phyloP scores from a whole-genome alignment of 2,113 vertebrate genomes.

The Sula dactylatra region DNA sequence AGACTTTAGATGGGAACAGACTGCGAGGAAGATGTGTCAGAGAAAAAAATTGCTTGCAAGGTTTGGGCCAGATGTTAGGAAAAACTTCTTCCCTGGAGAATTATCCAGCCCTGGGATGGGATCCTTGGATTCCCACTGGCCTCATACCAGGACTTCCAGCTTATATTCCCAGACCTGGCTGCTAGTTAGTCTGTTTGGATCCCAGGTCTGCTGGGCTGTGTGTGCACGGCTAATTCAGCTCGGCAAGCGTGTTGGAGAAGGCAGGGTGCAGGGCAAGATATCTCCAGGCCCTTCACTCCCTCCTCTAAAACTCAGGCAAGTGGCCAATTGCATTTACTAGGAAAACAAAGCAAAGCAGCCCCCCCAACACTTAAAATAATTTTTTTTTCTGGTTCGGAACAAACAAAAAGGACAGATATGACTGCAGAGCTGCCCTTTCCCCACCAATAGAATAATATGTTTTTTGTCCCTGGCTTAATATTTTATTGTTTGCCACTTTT shows the following conservation, averaged over 20 bases:
- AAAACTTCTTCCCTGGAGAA: background rate
- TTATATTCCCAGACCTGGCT: background rate
- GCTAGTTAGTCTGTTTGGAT: background rate
- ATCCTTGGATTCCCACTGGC: background rate
- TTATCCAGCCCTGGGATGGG: background rate
- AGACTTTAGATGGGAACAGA: background rate
- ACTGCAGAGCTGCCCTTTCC: background rate
- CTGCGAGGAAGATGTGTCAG: background rate
- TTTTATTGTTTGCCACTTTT: background rate
- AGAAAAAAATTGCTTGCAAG: background rate
- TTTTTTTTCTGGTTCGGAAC: background rate
- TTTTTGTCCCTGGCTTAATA: background rate
- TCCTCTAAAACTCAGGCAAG: background rate
- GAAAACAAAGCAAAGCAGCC: background rate
- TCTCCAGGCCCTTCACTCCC: background rate
- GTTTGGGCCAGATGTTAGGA: background rate
- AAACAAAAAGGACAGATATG: background rate
- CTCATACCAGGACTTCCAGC: background rate
- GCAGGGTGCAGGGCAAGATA: background rate
- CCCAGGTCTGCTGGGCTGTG: background rate
- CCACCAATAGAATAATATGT: background rate
- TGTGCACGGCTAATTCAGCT: background rate
- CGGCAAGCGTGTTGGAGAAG: background rate
- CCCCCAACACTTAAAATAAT: background rate
- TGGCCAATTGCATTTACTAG: background rate